Conservation (phyloP, 2,888 invertebrate species). For the Hofmannophila pseudospretella region DNA sequence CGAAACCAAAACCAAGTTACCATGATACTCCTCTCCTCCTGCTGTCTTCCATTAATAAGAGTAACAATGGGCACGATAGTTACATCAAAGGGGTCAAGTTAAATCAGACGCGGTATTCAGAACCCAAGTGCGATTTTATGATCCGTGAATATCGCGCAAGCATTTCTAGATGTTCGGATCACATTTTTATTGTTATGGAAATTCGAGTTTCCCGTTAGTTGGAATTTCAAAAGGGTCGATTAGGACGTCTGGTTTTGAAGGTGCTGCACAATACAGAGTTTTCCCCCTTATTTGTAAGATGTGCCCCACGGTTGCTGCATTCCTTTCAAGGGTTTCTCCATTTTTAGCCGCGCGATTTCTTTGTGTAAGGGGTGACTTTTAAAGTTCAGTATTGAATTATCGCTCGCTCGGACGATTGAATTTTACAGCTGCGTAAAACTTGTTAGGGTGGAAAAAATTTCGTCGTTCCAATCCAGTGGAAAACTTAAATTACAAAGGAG, state of each 20-base stretch:
- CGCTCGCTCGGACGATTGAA: constrained; percentile 51
- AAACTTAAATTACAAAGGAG: no score
- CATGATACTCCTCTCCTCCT: constrained; percentile 40
- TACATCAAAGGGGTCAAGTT: constrained; percentile 52
- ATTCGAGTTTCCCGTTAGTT: constrained; percentile 76
- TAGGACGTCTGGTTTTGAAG: constrained; percentile 76
- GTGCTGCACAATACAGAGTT: constrained; percentile 63
- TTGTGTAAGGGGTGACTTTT: constrained; percentile 51
- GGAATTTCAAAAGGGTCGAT: constrained; percentile 77
- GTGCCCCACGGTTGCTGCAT: constrained; percentile 48
- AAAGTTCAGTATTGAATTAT: constrained; percentile 62
- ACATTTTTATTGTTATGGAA: constrained; percentile 78
- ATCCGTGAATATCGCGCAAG: constrained; percentile 76
- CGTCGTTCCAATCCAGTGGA: no score
- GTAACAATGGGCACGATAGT: constrained; percentile 29
- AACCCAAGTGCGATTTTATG: constrained; percentile 70
- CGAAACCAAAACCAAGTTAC: constrained; percentile 50
- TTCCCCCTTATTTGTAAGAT: constrained; percentile 67
- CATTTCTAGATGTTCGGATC: constrained; percentile 77
- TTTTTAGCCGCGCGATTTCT: constrained; percentile 50
- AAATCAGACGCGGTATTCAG: constrained; percentile 56
- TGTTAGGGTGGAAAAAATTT: background rate
- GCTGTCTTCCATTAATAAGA: constrained; percentile 33
- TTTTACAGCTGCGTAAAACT: constrained; percentile 23
- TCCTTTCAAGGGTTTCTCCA: constrained; percentile 47